phyloP scores from a whole-genome alignment of 2,888 invertebrate species.

The Sinotaia quadrata region DNA sequence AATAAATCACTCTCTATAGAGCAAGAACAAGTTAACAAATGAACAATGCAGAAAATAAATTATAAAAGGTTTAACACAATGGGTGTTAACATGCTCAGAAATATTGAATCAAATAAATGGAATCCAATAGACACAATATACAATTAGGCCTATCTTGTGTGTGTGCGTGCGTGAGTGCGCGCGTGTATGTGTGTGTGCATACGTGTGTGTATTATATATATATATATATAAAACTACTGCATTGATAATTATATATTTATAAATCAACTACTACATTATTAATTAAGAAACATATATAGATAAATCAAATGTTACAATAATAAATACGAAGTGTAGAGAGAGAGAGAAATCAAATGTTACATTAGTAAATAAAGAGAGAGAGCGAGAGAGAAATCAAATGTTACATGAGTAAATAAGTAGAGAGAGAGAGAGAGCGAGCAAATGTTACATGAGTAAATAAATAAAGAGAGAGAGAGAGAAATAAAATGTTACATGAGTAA shows the following conservation, averaged over 20 bases:
- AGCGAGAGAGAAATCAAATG: slow-evolving; percentile 1
- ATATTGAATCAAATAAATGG: too few species aligned
- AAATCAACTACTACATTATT: background rate
- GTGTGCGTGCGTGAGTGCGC: slow-evolving; percentile 11
- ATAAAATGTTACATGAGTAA: background rate
- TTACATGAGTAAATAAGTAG: background rate
- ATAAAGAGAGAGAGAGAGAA: background rate
- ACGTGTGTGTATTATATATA: too few species aligned
- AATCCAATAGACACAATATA: too few species aligned
- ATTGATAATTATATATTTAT: too few species aligned
- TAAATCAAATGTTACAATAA: background rate
- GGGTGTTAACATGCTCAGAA: too few species aligned
- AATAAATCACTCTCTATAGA: too few species aligned
- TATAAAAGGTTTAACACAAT: too few species aligned
- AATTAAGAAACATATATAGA: background rate
- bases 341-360: background rate
- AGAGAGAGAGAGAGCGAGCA: background rate
- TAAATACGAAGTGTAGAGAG: background rate
- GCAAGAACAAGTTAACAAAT: too few species aligned
- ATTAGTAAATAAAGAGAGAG: background rate
- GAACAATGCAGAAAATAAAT: too few species aligned
- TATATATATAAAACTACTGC: too few species aligned
- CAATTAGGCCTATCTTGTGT: too few species aligned
- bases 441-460: background rate
- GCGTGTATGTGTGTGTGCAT: slow-evolving; percentile 3